A percentile compares a stretch with the other conserved stretches of the same genome.
These are phyloP conservation scores for Lasiurus cinereus DNA, from an alignment of 2,113 vertebrate genomes.

Conservation along the genomic window DNA sequence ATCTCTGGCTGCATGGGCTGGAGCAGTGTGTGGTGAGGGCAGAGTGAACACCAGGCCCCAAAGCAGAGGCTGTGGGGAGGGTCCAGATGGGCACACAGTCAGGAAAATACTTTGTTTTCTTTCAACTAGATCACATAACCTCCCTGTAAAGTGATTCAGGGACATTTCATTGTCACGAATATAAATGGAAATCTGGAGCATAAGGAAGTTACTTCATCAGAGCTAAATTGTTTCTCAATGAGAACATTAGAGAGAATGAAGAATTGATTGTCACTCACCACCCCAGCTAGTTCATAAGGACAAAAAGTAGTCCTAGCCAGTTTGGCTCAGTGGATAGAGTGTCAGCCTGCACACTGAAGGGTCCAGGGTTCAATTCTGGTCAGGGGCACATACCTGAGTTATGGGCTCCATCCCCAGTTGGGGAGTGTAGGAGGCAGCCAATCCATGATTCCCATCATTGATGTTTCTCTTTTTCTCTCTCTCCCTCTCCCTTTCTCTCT, in stretches of 20 bases:
- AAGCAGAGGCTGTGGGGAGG: background rate
- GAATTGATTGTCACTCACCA: background rate
- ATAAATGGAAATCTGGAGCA: background rate
- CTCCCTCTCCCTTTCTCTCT: too few species aligned
- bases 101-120: background rate
- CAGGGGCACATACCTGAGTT: too few species aligned
- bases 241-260: background rate
- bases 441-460: too few species aligned
- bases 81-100: background rate
- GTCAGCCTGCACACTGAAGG: too few species aligned
- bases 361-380: too few species aligned
- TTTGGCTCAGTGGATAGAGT: too few species aligned
- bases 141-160: background rate
- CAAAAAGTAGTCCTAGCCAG: background rate
- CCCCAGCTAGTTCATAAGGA: background rate
- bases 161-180: background rate
- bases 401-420: too few species aligned
- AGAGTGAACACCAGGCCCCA: background rate
- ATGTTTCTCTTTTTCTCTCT: too few species aligned
- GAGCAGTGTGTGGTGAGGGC: fast-evolving
- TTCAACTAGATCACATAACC: background rate
- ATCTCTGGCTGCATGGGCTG: background rate
- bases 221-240: background rate
- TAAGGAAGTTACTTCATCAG: background rate
- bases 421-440: too few species aligned